Conservation (phyloP, 2,797 vertebrate species). For the Vireo griseus region DNA sequence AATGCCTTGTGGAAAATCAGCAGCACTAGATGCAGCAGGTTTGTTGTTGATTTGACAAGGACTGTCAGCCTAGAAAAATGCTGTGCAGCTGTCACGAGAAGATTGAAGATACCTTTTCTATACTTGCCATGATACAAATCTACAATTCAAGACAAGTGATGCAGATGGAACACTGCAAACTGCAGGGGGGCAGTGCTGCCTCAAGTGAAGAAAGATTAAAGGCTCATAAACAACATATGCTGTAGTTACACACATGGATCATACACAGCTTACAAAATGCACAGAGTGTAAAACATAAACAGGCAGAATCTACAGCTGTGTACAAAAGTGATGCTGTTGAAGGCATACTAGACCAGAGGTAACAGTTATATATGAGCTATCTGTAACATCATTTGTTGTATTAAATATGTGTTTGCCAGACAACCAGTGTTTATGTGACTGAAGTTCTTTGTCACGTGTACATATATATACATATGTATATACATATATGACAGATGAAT, state of each 20-base stretch:
- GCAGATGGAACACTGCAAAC: background rate
- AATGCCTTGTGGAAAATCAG: background rate
- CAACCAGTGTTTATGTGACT: background rate
- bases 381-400: background rate
- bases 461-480: too few relatives aligned
- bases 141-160: background rate
- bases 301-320: background rate
- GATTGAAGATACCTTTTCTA: background rate
- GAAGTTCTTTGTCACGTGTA: background rate
- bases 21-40: background rate
- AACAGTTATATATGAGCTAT: background rate
- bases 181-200: background rate
- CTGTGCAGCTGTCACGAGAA: background rate
- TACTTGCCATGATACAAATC: background rate
- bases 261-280: background rate
- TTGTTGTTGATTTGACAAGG: background rate
- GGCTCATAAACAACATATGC: background rate
- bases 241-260: background rate
- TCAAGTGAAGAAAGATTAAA: slow-evolving; percentile 1
- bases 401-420: background rate
- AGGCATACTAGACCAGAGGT: background rate
- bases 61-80: background rate
- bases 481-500: background rate
- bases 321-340: background rate
- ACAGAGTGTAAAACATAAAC: background rate